phyloP scores from a whole-genome alignment of 1,140 invertebrate genomes.

The Eubasilissa regina region DNA sequence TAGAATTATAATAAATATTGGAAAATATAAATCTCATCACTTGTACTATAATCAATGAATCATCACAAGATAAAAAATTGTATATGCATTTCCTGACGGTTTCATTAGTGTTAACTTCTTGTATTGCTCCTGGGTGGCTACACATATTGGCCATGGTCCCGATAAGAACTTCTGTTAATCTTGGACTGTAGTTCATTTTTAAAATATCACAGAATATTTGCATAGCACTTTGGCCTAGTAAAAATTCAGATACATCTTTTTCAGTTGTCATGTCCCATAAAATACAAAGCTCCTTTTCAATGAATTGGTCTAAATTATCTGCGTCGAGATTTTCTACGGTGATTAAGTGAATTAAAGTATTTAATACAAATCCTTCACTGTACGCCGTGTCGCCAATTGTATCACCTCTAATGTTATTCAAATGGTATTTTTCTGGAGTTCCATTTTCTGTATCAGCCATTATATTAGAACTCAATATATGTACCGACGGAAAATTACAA shows the following conservation, averaged over 20 bases:
- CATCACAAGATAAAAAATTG: slow-evolving; percentile 73
- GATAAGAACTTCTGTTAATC: slow-evolving; percentile 80
- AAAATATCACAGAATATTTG: slow-evolving; percentile 71
- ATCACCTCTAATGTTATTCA: slow-evolving; percentile 71
- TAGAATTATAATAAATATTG: slow-evolving; percentile 70
- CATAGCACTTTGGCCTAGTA: slow-evolving; percentile 77
- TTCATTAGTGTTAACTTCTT: slow-evolving; percentile 66
- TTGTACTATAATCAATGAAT: slow-evolving; percentile 78
- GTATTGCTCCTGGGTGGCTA: slow-evolving; percentile 71
- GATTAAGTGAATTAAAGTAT: slow-evolving; percentile 74
- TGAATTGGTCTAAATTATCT: slow-evolving; percentile 69
- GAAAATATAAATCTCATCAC: slow-evolving; percentile 77
- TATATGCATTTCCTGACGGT: slow-evolving; percentile 71
- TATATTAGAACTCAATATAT: too few species aligned
- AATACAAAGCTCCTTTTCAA: slow-evolving; percentile 81
- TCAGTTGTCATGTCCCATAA: slow-evolving; percentile 87
- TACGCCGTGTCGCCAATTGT: slow-evolving; percentile 83
- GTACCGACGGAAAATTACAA: too few species aligned
- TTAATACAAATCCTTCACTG: slow-evolving; percentile 81
- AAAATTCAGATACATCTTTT: slow-evolving; percentile 78
- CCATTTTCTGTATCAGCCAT: too few species aligned
- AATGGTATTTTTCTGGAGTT: too few species aligned
- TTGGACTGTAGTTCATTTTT: slow-evolving; percentile 69
- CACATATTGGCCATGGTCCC: slow-evolving; percentile 84
- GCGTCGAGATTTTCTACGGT: slow-evolving; percentile 68